Percentiles rank a stretch among this genome's conserved stretches.
Evolutionary conservation across 1,140 invertebrate genomes (phyloP).

Genomic region (Meloidogyne exigua): DNA sequence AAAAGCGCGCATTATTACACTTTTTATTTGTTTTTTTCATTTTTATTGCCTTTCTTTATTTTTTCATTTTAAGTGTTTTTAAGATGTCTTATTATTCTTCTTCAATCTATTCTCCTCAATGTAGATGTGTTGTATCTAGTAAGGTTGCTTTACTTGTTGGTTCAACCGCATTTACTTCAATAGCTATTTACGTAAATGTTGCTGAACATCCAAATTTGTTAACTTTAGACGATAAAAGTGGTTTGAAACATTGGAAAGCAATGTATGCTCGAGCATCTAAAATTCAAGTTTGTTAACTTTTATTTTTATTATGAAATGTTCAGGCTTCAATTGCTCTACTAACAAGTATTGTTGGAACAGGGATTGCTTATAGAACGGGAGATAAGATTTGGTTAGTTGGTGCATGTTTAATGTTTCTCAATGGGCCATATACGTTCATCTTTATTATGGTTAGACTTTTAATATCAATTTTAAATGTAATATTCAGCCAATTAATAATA

Average conservation of each 20-base stretch:
- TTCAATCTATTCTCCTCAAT: not conserved
- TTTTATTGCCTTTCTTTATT: no score
- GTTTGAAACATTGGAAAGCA: slow-evolving; percentile 10
- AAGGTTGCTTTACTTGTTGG: not conserved
- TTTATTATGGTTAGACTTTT: slow-evolving; percentile 1
- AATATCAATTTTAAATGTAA: not conserved
- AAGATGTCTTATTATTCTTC: not conserved
- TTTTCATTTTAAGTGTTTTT: no score
- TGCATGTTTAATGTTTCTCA: slow-evolving; percentile 10
- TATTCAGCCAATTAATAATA: slow-evolving; percentile 4
- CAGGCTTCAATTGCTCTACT: not conserved
- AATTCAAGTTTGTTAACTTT: not conserved
- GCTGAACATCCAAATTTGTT: slow-evolving; percentile 6
- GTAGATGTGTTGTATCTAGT: no score
- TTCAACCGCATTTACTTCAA: slow-evolving; percentile 15
- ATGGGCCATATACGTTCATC: not conserved
- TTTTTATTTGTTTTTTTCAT: no score
- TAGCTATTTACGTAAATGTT: not conserved
- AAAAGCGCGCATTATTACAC: no score
- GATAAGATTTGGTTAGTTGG: slow-evolving; percentile 13
- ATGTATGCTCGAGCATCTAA: slow-evolving; percentile 2
- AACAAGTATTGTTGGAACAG: not conserved
- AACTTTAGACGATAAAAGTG: not conserved
- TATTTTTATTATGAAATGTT: not conserved
- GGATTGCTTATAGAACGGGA: not conserved